Conservation (phyloP, 2,888 invertebrate genomes). For the Perdita meconis region DNA sequence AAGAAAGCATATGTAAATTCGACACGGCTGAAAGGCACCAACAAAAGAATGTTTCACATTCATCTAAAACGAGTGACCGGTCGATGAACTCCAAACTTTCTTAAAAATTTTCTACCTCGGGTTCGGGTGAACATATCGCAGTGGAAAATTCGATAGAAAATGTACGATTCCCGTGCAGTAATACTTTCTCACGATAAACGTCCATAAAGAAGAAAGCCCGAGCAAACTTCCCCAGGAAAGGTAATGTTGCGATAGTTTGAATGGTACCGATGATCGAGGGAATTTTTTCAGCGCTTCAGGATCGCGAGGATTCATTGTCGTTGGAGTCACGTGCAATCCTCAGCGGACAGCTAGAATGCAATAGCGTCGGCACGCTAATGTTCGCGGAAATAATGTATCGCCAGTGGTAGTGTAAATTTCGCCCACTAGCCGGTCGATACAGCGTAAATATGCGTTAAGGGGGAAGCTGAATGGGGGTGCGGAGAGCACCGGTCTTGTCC, state of each 20-base stretch:
- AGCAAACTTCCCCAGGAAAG: neutral
- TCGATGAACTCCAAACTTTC: no score
- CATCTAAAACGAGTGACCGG: no score
- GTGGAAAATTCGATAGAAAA: no score
- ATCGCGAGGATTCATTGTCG: conserved; percentile 55
- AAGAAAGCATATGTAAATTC: conserved; percentile 34
- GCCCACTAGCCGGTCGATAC: conserved; percentile 75
- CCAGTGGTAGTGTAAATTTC: conserved; percentile 75
- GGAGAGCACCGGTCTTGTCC: conserved; percentile 35
- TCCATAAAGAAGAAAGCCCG: neutral
- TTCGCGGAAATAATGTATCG: conserved; percentile 77
- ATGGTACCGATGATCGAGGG: conserved; percentile 9
- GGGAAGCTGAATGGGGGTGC: conserved; percentile 47
- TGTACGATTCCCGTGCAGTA: no score
- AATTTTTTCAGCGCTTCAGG: conserved; percentile 15
- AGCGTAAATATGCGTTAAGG: conserved; percentile 77
- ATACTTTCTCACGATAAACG: neutral
- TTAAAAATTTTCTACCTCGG: no score
- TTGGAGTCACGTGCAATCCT: conserved; percentile 55
- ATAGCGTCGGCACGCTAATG: conserved; percentile 73
- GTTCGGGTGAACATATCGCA: no score
- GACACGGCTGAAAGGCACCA: conserved; percentile 56
- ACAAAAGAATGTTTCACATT: neutral
- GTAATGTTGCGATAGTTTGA: neutral
- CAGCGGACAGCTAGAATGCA: conserved; percentile 59